Percentiles rank a stretch among this genome's conserved stretches.
Conservation (phyloP, 2,888 invertebrate species). For the Desoria tigrina region DNA sequence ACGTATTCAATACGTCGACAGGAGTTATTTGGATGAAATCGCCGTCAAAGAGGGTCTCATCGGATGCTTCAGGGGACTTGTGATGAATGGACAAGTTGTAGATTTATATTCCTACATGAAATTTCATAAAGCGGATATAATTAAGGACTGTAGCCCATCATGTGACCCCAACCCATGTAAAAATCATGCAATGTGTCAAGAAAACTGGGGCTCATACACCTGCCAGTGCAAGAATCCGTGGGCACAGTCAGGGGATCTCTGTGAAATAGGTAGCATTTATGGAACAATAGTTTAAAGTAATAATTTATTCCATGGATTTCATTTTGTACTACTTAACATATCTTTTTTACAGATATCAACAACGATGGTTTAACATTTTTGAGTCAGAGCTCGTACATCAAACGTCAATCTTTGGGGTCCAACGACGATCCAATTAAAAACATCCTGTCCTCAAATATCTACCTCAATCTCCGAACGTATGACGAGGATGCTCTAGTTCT, state of each 20-base stretch:
- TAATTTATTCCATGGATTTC: background rate
- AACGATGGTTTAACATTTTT: slow-evolving; percentile 85
- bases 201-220: slow-evolving; percentile 66
- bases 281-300: background rate
- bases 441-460: slow-evolving; percentile 75
- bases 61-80: slow-evolving; percentile 89
- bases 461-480: slow-evolving; percentile 88
- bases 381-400: slow-evolving; percentile 74
- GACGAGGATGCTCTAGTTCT: slow-evolving; percentile 77
- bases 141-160: slow-evolving; percentile 89
- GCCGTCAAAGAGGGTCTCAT: slow-evolving; percentile 85
- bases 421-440: slow-evolving; percentile 69
- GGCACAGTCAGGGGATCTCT: slow-evolving; percentile 87
- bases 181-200: slow-evolving; percentile 76
- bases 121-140: slow-evolving; percentile 85
- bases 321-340: background rate
- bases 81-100: slow-evolving; percentile 85
- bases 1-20: slow-evolving; percentile 55
- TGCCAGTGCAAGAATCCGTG: slow-evolving; percentile 90
- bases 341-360: slow-evolving; percentile 74
- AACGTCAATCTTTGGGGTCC: slow-evolving; percentile 71
- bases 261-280: slow-evolving; percentile 90
- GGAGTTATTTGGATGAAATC: slow-evolving; percentile 77
- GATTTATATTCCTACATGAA: slow-evolving; percentile 92
- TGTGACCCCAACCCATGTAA: slow-evolving; percentile 92